phyloP scores from a whole-genome alignment of 2,113 vertebrate genomes.

The Otis tarda region DNA sequence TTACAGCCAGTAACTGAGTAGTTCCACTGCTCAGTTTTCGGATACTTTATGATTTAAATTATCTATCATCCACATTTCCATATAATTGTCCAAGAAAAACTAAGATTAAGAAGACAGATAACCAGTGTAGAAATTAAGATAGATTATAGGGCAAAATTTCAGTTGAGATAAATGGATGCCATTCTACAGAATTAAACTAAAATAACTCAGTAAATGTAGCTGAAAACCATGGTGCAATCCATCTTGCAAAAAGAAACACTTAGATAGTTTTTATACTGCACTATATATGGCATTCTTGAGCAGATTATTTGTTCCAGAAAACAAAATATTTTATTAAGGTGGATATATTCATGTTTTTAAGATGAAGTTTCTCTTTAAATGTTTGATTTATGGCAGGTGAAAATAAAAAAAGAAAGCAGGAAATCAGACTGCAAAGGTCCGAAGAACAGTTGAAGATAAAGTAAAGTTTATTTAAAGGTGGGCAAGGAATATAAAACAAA shows the following conservation, averaged over 20 bases:
- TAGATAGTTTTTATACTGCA: neutral
- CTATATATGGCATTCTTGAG: neutral
- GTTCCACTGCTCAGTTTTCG: neutral
- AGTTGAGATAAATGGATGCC: neutral
- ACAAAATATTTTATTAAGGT: neutral
- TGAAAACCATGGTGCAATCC: neutral
- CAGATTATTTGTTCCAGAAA: neutral
- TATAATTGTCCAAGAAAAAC: neutral
- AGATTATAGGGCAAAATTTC: neutral
- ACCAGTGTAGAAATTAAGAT: neutral
- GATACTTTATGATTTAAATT: neutral
- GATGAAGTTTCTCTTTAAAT: neutral
- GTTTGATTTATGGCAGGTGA: neutral
- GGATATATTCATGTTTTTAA: neutral
- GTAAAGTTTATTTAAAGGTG: neutral
- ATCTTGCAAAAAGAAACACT: neutral
- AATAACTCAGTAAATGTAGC: neutral
- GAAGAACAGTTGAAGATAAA: neutral
- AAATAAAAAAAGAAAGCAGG: too few relatives aligned
- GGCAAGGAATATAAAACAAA: neutral
- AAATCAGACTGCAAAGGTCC: neutral
- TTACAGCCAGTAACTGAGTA: neutral
- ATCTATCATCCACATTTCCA: neutral
- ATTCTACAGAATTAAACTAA: neutral
- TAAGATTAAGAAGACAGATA: neutral